These are phyloP conservation scores for Spatulosminthurus flaviceps DNA, from an alignment of 2,888 invertebrate species.

Conservation along the genomic window DNA sequence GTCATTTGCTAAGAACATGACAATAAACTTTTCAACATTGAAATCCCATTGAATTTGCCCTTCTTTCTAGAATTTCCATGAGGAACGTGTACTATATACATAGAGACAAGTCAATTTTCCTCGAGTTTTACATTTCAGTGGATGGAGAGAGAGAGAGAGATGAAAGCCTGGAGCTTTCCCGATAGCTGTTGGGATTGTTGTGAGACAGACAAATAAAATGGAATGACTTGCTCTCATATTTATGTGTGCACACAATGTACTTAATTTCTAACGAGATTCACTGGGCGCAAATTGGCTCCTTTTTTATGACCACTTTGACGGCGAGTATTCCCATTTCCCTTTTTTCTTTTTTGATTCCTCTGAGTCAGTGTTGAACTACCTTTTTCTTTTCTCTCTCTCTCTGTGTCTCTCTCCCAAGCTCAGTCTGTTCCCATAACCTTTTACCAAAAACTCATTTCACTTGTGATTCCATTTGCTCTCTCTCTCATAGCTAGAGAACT, in stretches of 20 bases:
- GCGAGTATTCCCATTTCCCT: background rate
- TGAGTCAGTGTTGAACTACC: background rate
- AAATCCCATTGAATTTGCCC: too few species aligned
- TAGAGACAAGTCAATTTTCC: too few species aligned
- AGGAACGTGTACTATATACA: too few species aligned
- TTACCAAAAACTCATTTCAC: slow-evolving; percentile 28
- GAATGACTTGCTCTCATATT: slow-evolving; percentile 40
- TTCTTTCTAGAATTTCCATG: too few species aligned
- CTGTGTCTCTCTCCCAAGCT: background rate
- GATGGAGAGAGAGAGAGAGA: background rate
- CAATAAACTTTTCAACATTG: too few species aligned
- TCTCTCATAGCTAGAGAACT: too few species aligned
- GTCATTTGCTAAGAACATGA: too few species aligned
- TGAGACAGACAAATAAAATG: slow-evolving; percentile 32
- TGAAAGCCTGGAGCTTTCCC: background rate
- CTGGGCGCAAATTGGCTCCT: slow-evolving; percentile 36
- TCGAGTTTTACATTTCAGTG: background rate
- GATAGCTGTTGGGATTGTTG: background rate
- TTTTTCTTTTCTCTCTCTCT: slow-evolving; percentile 17
- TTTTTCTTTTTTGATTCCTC: slow-evolving; percentile 7
- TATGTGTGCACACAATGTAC: slow-evolving; percentile 35
- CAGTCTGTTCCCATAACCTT: too few species aligned
- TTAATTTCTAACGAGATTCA: slow-evolving; percentile 44
- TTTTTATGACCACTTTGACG: slow-evolving; percentile 36
- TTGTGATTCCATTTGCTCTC: background rate